Conservation (phyloP, 53 echinoderm and acorn worm genomes). For the Holothuria scabra region DNA sequence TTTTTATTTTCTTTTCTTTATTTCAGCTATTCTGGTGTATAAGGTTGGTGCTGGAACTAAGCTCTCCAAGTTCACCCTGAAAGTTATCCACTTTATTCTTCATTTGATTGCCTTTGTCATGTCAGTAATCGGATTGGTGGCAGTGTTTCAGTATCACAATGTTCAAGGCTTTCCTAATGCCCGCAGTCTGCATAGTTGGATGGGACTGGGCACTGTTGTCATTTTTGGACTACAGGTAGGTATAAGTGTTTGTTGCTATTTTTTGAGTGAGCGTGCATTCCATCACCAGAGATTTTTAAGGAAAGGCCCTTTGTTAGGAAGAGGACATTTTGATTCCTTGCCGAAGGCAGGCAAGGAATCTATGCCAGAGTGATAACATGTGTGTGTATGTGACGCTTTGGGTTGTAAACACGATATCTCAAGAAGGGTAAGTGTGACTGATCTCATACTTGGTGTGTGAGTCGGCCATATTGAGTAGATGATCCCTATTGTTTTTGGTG, state of each 20-base stretch:
- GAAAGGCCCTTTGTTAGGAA: no score
- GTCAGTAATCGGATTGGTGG: conserved; percentile 69
- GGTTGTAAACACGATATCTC: no score
- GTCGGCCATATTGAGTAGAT: no score
- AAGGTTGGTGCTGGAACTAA: conserved; percentile 66
- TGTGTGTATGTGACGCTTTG: no score
- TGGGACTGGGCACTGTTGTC: conserved; percentile 72
- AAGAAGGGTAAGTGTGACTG: no score
- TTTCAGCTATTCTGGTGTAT: conserved; percentile 79
- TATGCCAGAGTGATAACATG: no score
- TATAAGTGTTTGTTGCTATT: background rate
- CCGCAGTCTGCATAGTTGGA: conserved; percentile 93
- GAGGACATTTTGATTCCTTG: no score
- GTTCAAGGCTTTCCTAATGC: conserved; percentile 57
- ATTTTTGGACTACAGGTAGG: conserved; percentile 83
- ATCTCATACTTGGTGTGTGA: no score
- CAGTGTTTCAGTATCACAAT: conserved; percentile 88
- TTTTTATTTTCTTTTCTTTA: background rate
- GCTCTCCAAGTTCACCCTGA: conserved; percentile 66
- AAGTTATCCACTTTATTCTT: conserved; percentile 64
- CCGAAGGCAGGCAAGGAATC: no score
- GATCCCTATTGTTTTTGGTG: no score
- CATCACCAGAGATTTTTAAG: no score
- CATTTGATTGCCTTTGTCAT: conserved; percentile 67
- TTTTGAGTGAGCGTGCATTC: no score